These are phyloP conservation scores for Leptopterna dolabrata DNA, from an alignment of 2,888 invertebrate species.

Conservation along the genomic window DNA sequence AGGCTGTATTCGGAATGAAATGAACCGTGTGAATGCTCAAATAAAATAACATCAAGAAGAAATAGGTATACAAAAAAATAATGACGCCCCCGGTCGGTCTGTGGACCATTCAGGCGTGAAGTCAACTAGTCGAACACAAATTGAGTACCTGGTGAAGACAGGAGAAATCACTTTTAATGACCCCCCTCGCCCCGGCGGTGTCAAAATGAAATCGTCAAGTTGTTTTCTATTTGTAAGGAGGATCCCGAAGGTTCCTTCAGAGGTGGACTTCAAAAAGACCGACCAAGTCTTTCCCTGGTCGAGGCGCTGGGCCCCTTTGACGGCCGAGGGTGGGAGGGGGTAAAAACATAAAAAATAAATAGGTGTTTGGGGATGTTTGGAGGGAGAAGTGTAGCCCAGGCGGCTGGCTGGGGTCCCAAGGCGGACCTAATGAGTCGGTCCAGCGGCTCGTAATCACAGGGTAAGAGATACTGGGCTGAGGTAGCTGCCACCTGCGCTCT, in stretches of 20 bases:
- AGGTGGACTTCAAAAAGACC: not conserved
- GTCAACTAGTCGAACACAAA: constrained; percentile 17
- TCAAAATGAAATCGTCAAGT: constrained; percentile 52
- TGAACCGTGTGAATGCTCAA: not conserved
- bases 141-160: constrained; percentile 39
- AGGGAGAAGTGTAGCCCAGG: not conserved
- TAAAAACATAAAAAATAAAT: constrained; percentile 20
- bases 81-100: not conserved
- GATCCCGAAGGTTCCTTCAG: not conserved
- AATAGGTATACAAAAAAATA: not conserved
- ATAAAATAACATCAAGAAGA: not conserved
- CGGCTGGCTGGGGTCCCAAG: not conserved
- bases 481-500: constrained; percentile 51
- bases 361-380: constrained; percentile 33
- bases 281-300: not conserved
- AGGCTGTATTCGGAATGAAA: not conserved
- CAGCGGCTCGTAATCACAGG: constrained; percentile 41
- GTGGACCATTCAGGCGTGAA: not conserved
- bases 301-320: not conserved
- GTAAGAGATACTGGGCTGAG: constrained; percentile 28
- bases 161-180: constrained; percentile 45
- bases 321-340: not conserved
- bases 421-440: constrained; percentile 49
- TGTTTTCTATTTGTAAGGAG: constrained; percentile 48
- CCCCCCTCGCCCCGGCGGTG: constrained; percentile 9